These are phyloP conservation scores for Aphodius sticticus DNA, from an alignment of 2,888 invertebrate genomes.

Conservation along the genomic window DNA sequence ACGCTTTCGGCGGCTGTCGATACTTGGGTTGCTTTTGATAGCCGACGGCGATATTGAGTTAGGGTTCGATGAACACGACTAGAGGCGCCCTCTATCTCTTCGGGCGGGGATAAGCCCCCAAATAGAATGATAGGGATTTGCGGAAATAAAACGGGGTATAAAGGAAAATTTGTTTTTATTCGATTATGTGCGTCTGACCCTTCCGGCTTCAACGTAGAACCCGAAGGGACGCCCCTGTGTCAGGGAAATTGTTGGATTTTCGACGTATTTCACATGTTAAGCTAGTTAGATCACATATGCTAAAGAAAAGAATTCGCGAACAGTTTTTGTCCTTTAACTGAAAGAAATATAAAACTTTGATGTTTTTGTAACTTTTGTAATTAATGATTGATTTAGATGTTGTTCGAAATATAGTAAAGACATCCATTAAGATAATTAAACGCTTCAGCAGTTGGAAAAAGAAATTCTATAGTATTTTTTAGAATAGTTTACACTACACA, in stretches of 20 bases:
- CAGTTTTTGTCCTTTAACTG: too few species aligned
- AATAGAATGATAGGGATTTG: slow-evolving; percentile 4
- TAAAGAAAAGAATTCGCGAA: too few species aligned
- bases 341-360: too few species aligned
- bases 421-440: too few species aligned
- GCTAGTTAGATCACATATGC: too few species aligned
- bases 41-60: neutral
- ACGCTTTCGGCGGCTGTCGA: neutral
- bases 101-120: neutral
- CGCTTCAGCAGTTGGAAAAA: too few species aligned
- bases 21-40: neutral
- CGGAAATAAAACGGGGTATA: slow-evolving; percentile 9
- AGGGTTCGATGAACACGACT: neutral
- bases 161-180: slow-evolving; percentile 25
- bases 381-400: too few species aligned
- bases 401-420: too few species aligned
- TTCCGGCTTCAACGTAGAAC: neutral
- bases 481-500: too few species aligned
- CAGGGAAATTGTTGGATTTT: neutral
- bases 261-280: neutral
- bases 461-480: too few species aligned
- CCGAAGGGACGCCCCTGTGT: neutral
- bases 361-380: too few species aligned
- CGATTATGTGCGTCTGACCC: slow-evolving; percentile 12
- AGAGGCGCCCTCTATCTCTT: neutral